These are phyloP conservation scores for Reinhardtius hippoglossoides DNA, from an alignment of 2,113 vertebrate species.

Conservation along the genomic window DNA sequence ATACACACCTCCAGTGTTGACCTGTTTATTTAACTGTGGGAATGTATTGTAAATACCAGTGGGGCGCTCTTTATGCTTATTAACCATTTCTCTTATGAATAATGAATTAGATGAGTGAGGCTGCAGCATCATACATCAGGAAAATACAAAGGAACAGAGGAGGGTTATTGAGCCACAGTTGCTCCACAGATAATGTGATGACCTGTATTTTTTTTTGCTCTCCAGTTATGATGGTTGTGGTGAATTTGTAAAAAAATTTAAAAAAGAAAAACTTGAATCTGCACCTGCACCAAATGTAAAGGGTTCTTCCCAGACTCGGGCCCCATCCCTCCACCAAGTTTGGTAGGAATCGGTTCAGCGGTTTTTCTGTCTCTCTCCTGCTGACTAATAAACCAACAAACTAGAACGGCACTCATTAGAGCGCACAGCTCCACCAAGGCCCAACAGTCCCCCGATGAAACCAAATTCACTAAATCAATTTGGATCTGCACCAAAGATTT, in stretches of 20 bases:
- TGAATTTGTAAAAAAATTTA: neutral
- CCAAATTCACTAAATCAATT: too few species aligned
- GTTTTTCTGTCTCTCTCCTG: too few species aligned
- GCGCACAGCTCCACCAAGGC: too few species aligned
- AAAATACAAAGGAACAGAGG: neutral
- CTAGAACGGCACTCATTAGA: too few species aligned
- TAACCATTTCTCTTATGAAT: constrained; percentile 41
- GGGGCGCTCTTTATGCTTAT: constrained; percentile 27
- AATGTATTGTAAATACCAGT: constrained; percentile 23
- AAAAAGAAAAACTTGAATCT: too few species aligned
- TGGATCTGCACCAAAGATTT: too few species aligned
- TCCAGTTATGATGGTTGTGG: neutral
- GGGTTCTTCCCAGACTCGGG: too few species aligned
- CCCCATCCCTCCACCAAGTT: too few species aligned
- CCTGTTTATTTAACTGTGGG: constrained; percentile 18
- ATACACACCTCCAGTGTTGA: constrained; percentile 15
- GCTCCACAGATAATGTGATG: constrained; percentile 1
- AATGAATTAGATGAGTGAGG: constrained; percentile 24
- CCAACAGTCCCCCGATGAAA: too few species aligned
- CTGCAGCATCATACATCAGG: neutral
- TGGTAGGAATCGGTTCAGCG: too few species aligned
- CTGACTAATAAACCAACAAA: too few species aligned
- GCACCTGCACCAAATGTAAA: too few species aligned
- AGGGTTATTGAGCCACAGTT: neutral
- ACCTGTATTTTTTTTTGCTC: neutral